These are phyloP conservation scores for Poeciliopsis turneri DNA, from an alignment of 2,797 vertebrate genomes.

Conservation along the genomic window DNA sequence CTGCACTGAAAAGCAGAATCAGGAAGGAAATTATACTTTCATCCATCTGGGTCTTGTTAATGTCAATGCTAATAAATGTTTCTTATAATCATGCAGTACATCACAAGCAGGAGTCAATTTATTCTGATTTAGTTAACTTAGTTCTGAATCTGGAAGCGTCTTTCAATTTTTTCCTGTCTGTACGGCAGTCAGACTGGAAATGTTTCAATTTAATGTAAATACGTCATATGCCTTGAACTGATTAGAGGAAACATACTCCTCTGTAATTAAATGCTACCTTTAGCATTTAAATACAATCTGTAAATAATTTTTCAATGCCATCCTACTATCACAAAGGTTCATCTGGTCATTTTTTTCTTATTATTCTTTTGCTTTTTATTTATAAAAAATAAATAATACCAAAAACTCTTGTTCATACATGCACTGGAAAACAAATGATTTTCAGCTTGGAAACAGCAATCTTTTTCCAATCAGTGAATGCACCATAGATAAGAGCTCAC, in stretches of 20 bases:
- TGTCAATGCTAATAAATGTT: neutral
- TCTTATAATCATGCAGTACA: neutral
- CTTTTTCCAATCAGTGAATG: neutral
- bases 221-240: constrained; percentile 3
- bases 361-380: neutral
- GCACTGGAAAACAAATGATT: neutral
- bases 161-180: neutral
- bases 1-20: neutral
- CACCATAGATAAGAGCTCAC: neutral
- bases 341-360: neutral
- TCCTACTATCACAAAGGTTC: neutral
- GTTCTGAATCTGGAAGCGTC: constrained; percentile 4
- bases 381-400: neutral
- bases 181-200: constrained; percentile 7
- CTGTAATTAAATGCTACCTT: neutral
- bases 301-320: constrained; percentile 20
- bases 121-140: constrained; percentile 12
- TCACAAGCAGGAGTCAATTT: constrained; percentile 10
- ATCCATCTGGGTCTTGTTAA: neutral
- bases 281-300: constrained; percentile 9
- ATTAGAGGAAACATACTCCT: constrained; percentile 16
- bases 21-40: neutral
- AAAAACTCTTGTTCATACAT: neutral
- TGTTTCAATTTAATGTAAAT: constrained; percentile 13
- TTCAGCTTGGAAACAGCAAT: neutral